phyloP scores from a whole-genome alignment of 2,797 vertebrate species.

The Amniataba percoides region DNA sequence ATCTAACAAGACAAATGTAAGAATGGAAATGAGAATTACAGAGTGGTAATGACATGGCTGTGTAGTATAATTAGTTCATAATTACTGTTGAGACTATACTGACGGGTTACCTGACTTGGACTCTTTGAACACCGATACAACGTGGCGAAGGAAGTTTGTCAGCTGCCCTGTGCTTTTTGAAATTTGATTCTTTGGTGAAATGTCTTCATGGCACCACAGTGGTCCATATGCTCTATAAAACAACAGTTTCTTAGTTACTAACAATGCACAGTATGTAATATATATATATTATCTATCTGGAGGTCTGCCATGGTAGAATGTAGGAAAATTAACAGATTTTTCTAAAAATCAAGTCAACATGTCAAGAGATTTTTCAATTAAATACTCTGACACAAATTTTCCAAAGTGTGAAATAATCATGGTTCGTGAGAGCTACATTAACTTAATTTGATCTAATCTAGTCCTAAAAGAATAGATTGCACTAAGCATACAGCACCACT shows the following conservation, averaged over 20 bases:
- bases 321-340: not conserved
- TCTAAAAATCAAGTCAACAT: not conserved
- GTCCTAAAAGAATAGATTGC: slow-evolving; percentile 14
- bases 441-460: not conserved
- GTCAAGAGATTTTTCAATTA: not conserved
- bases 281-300: not conserved
- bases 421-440: not conserved
- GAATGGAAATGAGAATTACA: not conserved
- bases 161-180: slow-evolving; percentile 96
- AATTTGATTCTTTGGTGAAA: slow-evolving; percentile 96
- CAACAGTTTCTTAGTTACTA: slow-evolving; percentile 17
- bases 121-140: slow-evolving; percentile 97
- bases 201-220: slow-evolving; percentile 98
- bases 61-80: not conserved
- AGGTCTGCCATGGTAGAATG: not conserved
- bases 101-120: slow-evolving; percentile 93
- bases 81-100: not conserved
- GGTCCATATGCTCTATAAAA: slow-evolving; percentile 91
- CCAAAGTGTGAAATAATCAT: not conserved
- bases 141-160: slow-evolving; percentile 93
- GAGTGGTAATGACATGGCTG: not conserved
- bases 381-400: not conserved
- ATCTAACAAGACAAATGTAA: slow-evolving; percentile 75
- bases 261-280: not conserved
- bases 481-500: slow-evolving; percentile 62